Evolutionary conservation across 2,888 invertebrate genomes (phyloP), one percentile per base, ranked within the genome.

Genomic region (Chloroclysta siterata): DNA sequence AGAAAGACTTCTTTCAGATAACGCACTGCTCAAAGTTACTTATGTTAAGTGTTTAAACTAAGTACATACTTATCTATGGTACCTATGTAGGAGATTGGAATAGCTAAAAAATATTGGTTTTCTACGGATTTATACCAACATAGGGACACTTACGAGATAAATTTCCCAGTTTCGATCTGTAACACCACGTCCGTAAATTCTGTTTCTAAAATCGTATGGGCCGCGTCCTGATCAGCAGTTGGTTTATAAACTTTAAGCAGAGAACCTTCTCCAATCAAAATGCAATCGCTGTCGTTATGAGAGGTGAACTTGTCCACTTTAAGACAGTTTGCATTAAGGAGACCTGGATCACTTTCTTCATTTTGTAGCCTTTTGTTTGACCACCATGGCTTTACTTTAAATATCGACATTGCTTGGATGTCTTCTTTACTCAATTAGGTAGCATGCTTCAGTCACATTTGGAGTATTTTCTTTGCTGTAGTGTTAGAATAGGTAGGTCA

Each of bases 321-420:
- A 50, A 94, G 85, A 78, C 94, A 94, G 61, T 85, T 85, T 71
- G 96, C 95, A 87, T 95, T 95, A 74, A 94, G 94, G 50, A 93
- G 79, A 13, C 95, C 95, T 50, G 88, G 86, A 71, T 91, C 93
- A 41, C 83, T 79, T 52, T 90, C 88, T 15, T 95, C 95, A 77
- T 86, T 83, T 75, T 93, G 92, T 4, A 89, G 74, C 69, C 95
- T 96, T 55, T 94, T 93, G 13, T 96, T 95, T 15, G 95, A 94
- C 98, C 99, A 99, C 95, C 97, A 97, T 76, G 96, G 96, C 79
- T 97, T 95, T 10, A 96, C 95, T 93, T 97, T 98, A 83, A 99
- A 99, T 76, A 99, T 92, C 2, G 99, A 99, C 99, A 99, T 99
- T 69, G 13, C 29, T 39, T 2, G 36, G 11, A 11, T 11, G 11